These are phyloP conservation scores for Heteromyza rotundicornis DNA, from an alignment of 2,888 invertebrate genomes.

Conservation along the genomic window DNA sequence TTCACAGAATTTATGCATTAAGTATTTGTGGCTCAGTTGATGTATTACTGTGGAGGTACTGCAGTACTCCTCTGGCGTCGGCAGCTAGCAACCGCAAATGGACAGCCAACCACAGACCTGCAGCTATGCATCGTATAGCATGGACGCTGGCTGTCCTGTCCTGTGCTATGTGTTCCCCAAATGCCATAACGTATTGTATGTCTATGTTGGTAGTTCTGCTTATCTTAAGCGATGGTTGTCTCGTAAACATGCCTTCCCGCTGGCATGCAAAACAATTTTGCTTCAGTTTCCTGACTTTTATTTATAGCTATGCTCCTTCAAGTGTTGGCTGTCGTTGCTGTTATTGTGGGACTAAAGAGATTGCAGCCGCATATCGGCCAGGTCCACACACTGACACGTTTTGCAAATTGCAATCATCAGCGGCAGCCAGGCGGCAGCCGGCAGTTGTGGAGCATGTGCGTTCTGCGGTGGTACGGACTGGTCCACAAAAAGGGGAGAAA, in stretches of 20 bases:
- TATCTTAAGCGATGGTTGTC: constrained; percentile 1
- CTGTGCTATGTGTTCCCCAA: neutral
- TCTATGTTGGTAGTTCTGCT: too few species aligned
- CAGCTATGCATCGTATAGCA: too few species aligned
- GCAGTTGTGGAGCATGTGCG: neutral
- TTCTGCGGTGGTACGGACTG: constrained; percentile 30
- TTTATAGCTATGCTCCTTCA: constrained; percentile 6
- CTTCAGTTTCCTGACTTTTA: constrained; percentile 19
- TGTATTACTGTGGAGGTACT: too few species aligned
- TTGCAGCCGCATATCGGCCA: neutral
- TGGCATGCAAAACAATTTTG: constrained; percentile 7
- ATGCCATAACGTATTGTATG: neutral
- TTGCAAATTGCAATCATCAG: neutral
- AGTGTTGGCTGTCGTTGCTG: neutral
- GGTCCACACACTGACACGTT: neutral
- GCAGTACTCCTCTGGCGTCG: too few species aligned
- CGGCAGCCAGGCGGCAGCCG: neutral
- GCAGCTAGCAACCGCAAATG: too few species aligned
- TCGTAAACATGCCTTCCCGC: neutral
- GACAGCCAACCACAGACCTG: too few species aligned
- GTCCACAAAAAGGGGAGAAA: constrained; percentile 23
- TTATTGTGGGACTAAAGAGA: neutral
- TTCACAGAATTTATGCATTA: too few species aligned
- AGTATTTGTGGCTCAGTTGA: too few species aligned
- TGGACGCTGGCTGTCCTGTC: neutral